A percentile compares a stretch with the other conserved stretches of the same genome.
phyloP scores from a whole-genome alignment of 2,797 vertebrate genomes.

The Telmatherina bonti region DNA sequence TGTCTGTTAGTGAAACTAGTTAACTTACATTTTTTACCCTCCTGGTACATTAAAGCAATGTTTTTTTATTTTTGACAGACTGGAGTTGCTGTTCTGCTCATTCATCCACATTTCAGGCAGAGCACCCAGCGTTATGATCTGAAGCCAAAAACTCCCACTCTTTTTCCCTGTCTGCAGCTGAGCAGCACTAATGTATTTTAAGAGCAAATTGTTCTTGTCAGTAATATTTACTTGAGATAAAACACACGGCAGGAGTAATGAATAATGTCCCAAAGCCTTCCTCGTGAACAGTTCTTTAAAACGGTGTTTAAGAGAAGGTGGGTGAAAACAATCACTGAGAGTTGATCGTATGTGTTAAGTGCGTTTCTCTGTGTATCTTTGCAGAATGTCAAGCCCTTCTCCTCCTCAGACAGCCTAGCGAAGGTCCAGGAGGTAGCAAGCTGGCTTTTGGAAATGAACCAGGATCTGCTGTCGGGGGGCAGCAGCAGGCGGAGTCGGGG shows the following conservation, averaged over 20 bases:
- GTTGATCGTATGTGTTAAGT: slow-evolving; percentile 4
- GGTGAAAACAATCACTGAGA: slow-evolving; percentile 6
- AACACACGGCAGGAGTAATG: slow-evolving; percentile 49
- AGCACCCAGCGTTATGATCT: slow-evolving; percentile 54
- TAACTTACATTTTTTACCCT: not conserved
- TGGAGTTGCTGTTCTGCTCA: slow-evolving; percentile 48
- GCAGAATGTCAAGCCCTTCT: slow-evolving; percentile 98
- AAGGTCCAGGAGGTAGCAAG: slow-evolving; percentile 99
- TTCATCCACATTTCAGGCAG: slow-evolving; percentile 34
- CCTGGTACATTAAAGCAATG: slow-evolving; percentile 31
- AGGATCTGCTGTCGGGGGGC: slow-evolving; percentile 99
- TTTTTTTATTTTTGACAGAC: slow-evolving; percentile 57
- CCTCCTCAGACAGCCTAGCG: slow-evolving; percentile 99
- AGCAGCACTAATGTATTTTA: slow-evolving; percentile 29
- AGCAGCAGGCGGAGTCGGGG: slow-evolving; percentile 96
- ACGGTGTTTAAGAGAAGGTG: not conserved
- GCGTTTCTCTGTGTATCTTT: slow-evolving; percentile 30
- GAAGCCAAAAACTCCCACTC: slow-evolving; percentile 55
- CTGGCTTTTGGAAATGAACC: slow-evolving; percentile 99
- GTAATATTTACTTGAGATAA: slow-evolving; percentile 60
- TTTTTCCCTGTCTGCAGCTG: slow-evolving; percentile 37
- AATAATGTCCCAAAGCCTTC: slow-evolving; percentile 14
- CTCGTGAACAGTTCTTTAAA: not conserved
- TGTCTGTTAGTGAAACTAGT: not conserved
- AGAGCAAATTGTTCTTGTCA: slow-evolving; percentile 57